Evolutionary conservation across 2,113 vertebrate genomes (phyloP).

Genomic region (Labrus mixtus): DNA sequence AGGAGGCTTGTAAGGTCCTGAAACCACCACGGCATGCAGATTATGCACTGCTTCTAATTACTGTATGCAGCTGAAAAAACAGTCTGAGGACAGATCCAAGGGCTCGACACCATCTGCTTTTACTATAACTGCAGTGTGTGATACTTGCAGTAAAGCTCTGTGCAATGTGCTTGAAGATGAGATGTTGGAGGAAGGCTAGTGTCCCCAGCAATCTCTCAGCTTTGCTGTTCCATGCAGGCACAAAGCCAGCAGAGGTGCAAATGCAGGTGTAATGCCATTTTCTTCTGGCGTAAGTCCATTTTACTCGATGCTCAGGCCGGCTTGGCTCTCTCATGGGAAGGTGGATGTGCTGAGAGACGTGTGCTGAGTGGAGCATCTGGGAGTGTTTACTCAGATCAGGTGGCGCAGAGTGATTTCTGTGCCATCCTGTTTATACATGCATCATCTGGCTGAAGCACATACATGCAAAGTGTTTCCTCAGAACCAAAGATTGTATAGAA

Average conservation of each 20-base stretch:
- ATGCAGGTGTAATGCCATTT: constrained; percentile 61
- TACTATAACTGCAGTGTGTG: constrained; percentile 42
- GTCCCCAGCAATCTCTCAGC: constrained; percentile 12
- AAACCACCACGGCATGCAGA: constrained; percentile 56
- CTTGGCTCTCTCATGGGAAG: constrained; percentile 25
- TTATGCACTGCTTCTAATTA: constrained; percentile 58
- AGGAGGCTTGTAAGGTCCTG: constrained; percentile 51
- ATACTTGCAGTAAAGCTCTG: constrained; percentile 31
- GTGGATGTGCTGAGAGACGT: constrained; percentile 12
- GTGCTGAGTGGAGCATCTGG: constrained; percentile 59
- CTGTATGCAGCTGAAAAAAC: constrained; percentile 41
- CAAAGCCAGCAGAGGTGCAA: constrained; percentile 41
- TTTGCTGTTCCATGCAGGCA: constrained; percentile 24
- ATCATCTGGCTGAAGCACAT: constrained; percentile 19
- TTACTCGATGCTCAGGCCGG: constrained; percentile 19
- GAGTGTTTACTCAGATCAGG: constrained; percentile 68
- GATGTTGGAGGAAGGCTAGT: constrained; percentile 34
- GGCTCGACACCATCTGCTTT: constrained; percentile 53
- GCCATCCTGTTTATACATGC: constrained; percentile 38
- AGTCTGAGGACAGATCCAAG: constrained; percentile 47
- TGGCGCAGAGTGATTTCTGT: constrained; percentile 35
- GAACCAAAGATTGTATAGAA: background rate
- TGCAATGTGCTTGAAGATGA: constrained; percentile 24
- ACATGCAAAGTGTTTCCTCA: background rate
- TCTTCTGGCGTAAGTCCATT: constrained; percentile 46